Evolutionary conservation across 1,140 invertebrate species (phyloP).

Genomic region (Orius insidiosus): DNA sequence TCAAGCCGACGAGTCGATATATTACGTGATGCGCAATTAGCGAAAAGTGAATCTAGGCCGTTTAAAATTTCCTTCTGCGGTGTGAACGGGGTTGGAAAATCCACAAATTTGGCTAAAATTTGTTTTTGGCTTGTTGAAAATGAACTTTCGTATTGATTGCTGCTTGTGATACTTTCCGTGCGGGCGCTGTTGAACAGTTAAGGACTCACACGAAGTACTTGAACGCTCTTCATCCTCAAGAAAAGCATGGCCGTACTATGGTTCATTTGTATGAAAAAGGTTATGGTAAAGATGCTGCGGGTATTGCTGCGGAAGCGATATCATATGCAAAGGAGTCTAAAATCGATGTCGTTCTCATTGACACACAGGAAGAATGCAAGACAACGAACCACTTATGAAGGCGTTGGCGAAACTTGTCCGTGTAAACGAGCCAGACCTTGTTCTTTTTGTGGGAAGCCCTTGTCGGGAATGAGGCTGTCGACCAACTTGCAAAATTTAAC

Average conservation of each 20-base stretch:
- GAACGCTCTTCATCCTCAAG: conserved; percentile 79
- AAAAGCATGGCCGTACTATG: conserved; percentile 55
- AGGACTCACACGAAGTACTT: conserved; percentile 87
- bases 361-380: conserved; percentile 98
- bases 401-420: conserved; percentile 78
- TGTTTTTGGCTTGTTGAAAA: conserved; percentile 99
- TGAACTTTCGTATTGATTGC: conserved; percentile 86
- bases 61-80: conserved; percentile 97
- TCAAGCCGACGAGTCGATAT: conserved; percentile 93
- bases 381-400: conserved; percentile 97
- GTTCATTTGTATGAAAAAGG: conserved; percentile 95
- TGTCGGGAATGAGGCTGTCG: conserved; percentile 99
- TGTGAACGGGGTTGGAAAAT: conserved; percentile 99
- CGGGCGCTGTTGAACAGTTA: conserved; percentile 96
- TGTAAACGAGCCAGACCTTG: conserved; percentile 88
- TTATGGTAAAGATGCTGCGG: conserved; percentile 96
- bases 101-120: conserved; percentile 98
- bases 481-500: conserved; percentile 98
- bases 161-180: conserved; percentile 97
- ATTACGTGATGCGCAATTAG: conserved; percentile 84
- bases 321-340: conserved; percentile 61
- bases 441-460: conserved; percentile 98
- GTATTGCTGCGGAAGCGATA: conserved; percentile 94
- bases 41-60: conserved; percentile 60
- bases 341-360: conserved; percentile 85